Conservation (phyloP, 2,113 vertebrate species). For the Serilophus lunatus region DNA sequence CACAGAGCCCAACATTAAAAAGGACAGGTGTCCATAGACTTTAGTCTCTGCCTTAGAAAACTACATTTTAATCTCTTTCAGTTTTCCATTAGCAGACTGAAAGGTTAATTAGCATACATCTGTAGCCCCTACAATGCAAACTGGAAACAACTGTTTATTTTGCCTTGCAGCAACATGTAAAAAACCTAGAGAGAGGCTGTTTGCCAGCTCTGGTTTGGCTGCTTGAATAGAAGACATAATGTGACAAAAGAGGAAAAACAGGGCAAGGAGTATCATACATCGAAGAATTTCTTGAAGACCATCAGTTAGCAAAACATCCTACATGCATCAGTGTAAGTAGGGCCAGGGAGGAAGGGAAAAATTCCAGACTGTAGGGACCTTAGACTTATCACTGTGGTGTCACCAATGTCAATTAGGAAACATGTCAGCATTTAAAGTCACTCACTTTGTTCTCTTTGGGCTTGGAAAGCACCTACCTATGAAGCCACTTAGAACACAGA, state of each 20-base stretch:
- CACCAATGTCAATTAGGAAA: background rate
- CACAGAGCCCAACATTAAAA: background rate
- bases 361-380: background rate
- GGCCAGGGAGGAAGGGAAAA: background rate
- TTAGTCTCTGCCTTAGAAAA: background rate
- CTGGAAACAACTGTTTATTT: slow-evolving; percentile 58
- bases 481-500: background rate
- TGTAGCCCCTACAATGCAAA: slow-evolving; percentile 13
- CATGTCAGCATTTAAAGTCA: background rate
- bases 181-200: slow-evolving; percentile 38
- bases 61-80: slow-evolving; percentile 7
- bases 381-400: background rate
- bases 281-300: background rate
- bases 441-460: background rate
- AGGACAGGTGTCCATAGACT: background rate
- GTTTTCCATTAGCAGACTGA: background rate
- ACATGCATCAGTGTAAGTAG: background rate
- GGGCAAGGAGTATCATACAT: background rate
- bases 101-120: slow-evolving; percentile 39
- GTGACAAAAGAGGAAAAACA: background rate
- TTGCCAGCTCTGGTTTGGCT: slow-evolving; percentile 41
- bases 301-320: background rate
- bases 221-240: slow-evolving; percentile 5
- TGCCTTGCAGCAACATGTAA: slow-evolving; percentile 37
- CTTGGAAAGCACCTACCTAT: background rate